Conservation (phyloP, 1,140 invertebrate species). For the Atopsyche davidsoni region DNA sequence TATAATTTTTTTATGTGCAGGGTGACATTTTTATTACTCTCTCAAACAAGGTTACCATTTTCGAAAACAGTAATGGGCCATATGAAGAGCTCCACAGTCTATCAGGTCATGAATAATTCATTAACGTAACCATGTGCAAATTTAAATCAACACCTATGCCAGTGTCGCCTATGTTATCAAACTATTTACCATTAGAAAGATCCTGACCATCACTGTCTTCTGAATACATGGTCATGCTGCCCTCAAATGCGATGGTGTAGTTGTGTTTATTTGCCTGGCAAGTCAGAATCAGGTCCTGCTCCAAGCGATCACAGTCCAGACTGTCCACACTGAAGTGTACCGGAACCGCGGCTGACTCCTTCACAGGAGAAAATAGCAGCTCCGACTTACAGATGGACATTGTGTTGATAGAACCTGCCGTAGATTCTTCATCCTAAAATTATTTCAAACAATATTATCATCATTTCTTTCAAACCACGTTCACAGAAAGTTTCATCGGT, state of each 20-base stretch:
- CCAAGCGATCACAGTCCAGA: slow-evolving; percentile 73
- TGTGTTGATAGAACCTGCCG: slow-evolving; percentile 64
- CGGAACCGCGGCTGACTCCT: slow-evolving; percentile 64
- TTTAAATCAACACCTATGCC: too few species aligned
- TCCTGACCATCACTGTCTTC: slow-evolving; percentile 60
- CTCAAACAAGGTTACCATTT: too few species aligned
- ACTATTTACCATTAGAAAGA: slow-evolving; percentile 22
- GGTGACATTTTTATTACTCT: too few species aligned
- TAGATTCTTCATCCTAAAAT: slow-evolving; percentile 63
- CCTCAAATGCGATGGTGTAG: slow-evolving; percentile 91
- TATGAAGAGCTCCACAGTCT: too few species aligned
- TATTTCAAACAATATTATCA: too few species aligned
- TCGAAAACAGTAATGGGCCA: too few species aligned
- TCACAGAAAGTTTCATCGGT: too few species aligned
- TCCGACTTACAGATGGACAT: slow-evolving; percentile 87
- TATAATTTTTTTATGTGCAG: too few species aligned
- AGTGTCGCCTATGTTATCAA: too few species aligned
- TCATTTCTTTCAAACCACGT: too few species aligned
- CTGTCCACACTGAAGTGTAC: slow-evolving; percentile 84
- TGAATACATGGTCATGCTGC: slow-evolving; percentile 76
- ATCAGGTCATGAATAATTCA: too few species aligned
- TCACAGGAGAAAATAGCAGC: slow-evolving; percentile 84
- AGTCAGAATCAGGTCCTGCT: slow-evolving; percentile 79
- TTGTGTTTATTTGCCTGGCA: slow-evolving; percentile 89
- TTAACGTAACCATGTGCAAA: too few species aligned